Conservation (phyloP, 2,113 vertebrate genomes). For the Mustela nigripes region DNA sequence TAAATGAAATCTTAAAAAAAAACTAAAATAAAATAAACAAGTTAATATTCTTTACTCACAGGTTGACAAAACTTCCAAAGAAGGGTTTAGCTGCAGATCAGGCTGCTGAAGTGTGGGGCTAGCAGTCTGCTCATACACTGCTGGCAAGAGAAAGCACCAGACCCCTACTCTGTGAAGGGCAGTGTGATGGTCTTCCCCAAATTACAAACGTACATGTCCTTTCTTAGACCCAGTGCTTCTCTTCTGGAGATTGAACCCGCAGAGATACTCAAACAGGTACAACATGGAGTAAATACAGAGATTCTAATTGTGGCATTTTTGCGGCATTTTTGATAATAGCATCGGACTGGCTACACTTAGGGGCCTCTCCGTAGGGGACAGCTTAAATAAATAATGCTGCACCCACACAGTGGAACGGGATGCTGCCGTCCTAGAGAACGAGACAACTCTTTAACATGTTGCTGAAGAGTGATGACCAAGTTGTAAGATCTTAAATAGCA, state of each 20-base stretch:
- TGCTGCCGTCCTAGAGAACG: neutral
- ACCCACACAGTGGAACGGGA: neutral
- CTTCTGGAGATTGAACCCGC: neutral
- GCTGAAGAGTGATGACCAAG: neutral
- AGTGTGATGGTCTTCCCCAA: neutral
- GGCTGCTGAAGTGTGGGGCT: neutral
- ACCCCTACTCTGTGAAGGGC: neutral
- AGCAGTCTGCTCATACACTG: neutral
- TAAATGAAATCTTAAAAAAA: too few species aligned
- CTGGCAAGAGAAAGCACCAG: neutral
- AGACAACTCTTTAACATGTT: neutral
- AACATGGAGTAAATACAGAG: conserved; percentile 28
- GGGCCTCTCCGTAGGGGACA: neutral
- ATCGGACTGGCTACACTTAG: neutral
- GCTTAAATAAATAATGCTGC: neutral
- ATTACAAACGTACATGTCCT: neutral
- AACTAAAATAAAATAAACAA: neutral
- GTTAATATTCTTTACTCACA: neutral
- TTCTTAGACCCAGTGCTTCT: neutral
- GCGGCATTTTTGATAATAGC: neutral
- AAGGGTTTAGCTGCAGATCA: neutral
- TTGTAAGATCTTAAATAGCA: neutral
- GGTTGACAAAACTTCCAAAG: neutral
- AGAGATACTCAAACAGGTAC: neutral
- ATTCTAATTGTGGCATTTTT: neutral